These are phyloP conservation scores for Eucriotettix oculatus DNA, from an alignment of 2,888 invertebrate species.

Conservation along the genomic window DNA sequence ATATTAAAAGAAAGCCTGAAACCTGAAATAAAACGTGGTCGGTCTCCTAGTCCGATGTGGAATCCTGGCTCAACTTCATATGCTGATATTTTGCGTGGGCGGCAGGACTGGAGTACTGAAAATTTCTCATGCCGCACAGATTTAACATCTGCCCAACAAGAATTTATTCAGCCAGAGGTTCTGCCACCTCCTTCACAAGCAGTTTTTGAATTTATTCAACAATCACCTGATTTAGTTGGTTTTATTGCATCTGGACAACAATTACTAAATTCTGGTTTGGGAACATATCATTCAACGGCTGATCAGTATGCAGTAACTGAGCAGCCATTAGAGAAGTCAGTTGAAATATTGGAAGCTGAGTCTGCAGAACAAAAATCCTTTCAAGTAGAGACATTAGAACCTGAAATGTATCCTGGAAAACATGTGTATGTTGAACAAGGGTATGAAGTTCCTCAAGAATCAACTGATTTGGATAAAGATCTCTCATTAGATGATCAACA, in stretches of 20 bases:
- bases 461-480: neutral
- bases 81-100: constrained; percentile 59
- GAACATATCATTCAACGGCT: constrained; percentile 24
- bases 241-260: constrained; percentile 31
- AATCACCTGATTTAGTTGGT: constrained; percentile 31
- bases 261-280: constrained; percentile 30
- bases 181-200: constrained; percentile 14
- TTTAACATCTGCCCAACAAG: neutral
- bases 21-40: constrained; percentile 24
- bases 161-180: constrained; percentile 5
- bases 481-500: neutral
- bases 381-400: neutral
- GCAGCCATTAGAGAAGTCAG: neutral
- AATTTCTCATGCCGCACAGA: neutral
- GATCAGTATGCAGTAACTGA: constrained; percentile 5
- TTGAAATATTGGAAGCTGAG: neutral
- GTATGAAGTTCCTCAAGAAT: neutral
- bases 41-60: constrained; percentile 59
- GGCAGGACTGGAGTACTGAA: neutral
- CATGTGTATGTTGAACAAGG: neutral
- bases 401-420: neutral
- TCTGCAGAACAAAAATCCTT: neutral
- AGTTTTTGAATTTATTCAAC: constrained; percentile 30
- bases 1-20: constrained; percentile 14
- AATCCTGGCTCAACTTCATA: constrained; percentile 56